Base-by-base conservation (phyloP, 2,888 invertebrate species). In the Morpho helenor region DNA sequence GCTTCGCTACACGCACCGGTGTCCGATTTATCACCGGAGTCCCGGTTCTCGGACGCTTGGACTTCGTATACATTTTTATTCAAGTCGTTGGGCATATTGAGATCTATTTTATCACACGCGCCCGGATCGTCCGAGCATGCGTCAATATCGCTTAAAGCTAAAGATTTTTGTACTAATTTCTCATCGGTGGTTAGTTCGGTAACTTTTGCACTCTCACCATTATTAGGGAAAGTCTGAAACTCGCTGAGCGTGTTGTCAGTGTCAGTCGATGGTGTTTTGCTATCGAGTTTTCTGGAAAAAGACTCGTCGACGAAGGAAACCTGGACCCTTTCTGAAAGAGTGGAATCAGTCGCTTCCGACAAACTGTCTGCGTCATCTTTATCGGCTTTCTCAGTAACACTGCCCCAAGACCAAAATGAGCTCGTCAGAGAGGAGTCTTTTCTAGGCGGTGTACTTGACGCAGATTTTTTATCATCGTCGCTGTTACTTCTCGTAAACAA, bases 391-490 rank as follows among this genome's bases (percentile, higher is more conserved):
- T 88, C 89, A 23, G 79, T 72, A 1, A 74, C 68, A 51, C 80
- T 82, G 0, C 88, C 84, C 91, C 91, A 91, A 0, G 89, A 81
- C 91, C 91, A 91, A 64, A 91, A 91, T 0, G 90, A 88, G 62
- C 84, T 87, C 0, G 85, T 79, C 3, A 88, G 60, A 2, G 87
- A 80, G 1, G 89, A 86, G 55, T 90, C 90, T 65, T 87, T 90
- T 50, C 88, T 79, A 2, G 88, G 90, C 2, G 90, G 89, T 4
- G 89, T 88, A 57, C 74, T 84, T 0, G 85, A 85, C 2, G 79
- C 72, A 0, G 80, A 80, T 62, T 86, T 89, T 50, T 75, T 87
- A n/a, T 89, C 89, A 7, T 91, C 88, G 6, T 91, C 87, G 10
- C 71, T 76, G 0, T 77, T 75, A 6, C 62, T 66, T 60, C 93